phyloP scores from a whole-genome alignment of 2,113 vertebrate species.

The Chelonoidis abingdonii region DNA sequence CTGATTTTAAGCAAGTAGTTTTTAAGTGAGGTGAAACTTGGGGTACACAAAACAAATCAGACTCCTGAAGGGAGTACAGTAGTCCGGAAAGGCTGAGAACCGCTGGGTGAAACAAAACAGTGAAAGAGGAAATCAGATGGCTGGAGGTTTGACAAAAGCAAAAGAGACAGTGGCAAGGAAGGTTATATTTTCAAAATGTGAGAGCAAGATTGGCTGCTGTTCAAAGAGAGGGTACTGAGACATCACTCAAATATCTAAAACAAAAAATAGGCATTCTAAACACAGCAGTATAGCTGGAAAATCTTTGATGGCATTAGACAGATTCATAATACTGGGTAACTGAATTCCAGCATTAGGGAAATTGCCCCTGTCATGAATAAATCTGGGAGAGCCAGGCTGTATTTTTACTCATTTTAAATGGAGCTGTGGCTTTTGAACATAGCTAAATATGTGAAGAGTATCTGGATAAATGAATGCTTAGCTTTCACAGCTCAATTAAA shows the following conservation, averaged over 20 bases:
- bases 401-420: background rate
- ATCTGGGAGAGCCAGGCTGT: rapidly evolving
- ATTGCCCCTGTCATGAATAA: background rate
- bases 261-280: background rate
- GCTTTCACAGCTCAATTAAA: background rate
- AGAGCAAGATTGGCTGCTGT: background rate
- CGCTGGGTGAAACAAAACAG: background rate
- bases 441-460: background rate
- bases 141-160: background rate
- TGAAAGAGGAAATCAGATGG: background rate
- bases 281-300: background rate
- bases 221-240: background rate
- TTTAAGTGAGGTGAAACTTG: too few relatives aligned
- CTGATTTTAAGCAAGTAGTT: too few relatives aligned
- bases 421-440: background rate
- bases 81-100: background rate
- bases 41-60: too few relatives aligned
- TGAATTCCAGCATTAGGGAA: background rate
- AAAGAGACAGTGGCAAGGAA: background rate
- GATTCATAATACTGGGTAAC: background rate
- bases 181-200: background rate
- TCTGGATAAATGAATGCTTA: background rate
- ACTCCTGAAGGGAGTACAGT: too few relatives aligned
- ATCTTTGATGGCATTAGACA: background rate
- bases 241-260: background rate